A percentile compares a stretch with the other conserved stretches of the same genome.
Conservation (phyloP, 2,113 vertebrate genomes). For the Diadophis punctatus region DNA sequence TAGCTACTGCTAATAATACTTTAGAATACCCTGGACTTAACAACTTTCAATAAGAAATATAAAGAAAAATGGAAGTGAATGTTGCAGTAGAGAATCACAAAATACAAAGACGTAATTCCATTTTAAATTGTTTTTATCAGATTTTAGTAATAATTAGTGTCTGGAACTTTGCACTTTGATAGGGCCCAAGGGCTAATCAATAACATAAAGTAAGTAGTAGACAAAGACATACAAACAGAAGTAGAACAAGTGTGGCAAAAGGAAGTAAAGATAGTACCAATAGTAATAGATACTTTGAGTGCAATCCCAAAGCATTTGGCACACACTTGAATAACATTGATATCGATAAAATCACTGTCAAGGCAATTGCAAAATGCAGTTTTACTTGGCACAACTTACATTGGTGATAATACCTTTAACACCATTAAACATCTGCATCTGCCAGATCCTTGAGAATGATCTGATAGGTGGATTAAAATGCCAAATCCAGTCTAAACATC, state of each 20-base stretch:
- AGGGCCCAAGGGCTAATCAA: no score
- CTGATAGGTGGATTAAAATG: not conserved
- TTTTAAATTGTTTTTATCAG: no score
- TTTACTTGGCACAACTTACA: not conserved
- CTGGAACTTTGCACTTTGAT: no score
- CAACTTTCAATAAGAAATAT: not conserved
- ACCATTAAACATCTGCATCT: not conserved
- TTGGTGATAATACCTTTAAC: not conserved
- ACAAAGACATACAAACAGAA: not conserved
- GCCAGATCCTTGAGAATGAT: not conserved
- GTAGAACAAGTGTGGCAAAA: not conserved
- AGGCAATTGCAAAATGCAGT: not conserved
- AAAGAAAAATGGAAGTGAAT: not conserved
- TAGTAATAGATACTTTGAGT: not conserved
- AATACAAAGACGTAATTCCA: not conserved
- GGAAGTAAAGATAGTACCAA: not conserved
- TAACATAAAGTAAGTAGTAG: no score
- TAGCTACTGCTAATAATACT: not conserved
- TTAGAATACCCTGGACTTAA: not conserved
- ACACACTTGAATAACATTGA: not conserved
- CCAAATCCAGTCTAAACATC: not conserved
- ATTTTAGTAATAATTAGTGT: no score
- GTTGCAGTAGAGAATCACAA: not conserved
- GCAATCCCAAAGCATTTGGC: not conserved
- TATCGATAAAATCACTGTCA: not conserved